Evolutionary conservation across 1,140 invertebrate genomes (phyloP), one percentile per base, ranked within the genome.

Genomic region (Antheraea mylitta): DNA sequence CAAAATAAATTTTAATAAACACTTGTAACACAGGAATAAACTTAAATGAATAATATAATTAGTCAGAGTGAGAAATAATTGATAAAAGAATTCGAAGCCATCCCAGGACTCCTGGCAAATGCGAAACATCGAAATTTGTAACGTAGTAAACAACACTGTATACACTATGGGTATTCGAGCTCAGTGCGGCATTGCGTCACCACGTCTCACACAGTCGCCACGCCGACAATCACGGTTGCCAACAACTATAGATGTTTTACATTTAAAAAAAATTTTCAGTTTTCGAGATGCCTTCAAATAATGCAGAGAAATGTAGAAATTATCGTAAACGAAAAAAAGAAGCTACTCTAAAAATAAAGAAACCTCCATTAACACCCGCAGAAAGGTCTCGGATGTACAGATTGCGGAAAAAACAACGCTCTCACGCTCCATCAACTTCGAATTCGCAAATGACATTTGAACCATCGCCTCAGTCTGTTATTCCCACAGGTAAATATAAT

Each of bases 221-320:
- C n/a, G n/a, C n/a, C n/a, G n/a, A n/a, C n/a, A n/a, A n/a, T n/a
- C n/a, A n/a, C n/a, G n/a, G n/a, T n/a, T n/a, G n/a, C n/a, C n/a
- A n/a, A n/a, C n/a, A n/a, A n/a, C n/a, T n/a, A n/a, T n/a, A n/a
- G n/a, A n/a, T n/a, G n/a, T n/a, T n/a, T n/a, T n/a, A n/a, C n/a
- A n/a, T n/a, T n/a, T n/a, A n/a, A n/a, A n/a, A n/a, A 38, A 58
- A 69, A 73, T 73, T 73, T 73, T 70, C 72, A 73, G 72, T 69
- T 67, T 69, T 67, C 68, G 53, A 70, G 53, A 66, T 73, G 72
- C 63, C 64, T 69, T 73, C 45, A 69, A 73, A n/a, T 36, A 73
- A 73, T 69, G 72, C 72, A 73, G 68, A 67, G 48, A 73, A 70
- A 67, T 73, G 72, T 73, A 73, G 67, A 30, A 30, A 30, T 30